These are phyloP conservation scores for Plebejus melissa DNA, from an alignment of 2,888 invertebrate genomes.

Conservation along the genomic window DNA sequence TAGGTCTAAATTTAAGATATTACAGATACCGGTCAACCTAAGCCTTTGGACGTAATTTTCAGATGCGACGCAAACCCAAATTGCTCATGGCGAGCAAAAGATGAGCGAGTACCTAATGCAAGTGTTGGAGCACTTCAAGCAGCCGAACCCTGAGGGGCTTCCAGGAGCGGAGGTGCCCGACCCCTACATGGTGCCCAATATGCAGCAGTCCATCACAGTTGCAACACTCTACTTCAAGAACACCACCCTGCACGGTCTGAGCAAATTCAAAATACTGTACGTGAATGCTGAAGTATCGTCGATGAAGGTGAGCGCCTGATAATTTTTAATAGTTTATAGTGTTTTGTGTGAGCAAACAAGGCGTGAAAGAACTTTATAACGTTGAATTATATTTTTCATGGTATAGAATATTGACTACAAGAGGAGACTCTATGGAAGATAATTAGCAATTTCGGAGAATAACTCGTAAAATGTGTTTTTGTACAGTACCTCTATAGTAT, in stretches of 20 bases:
- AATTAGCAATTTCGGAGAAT: neutral
- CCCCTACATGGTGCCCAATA: conserved; percentile 88
- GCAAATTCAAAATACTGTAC: conserved; percentile 86
- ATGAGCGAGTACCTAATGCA: conserved; percentile 84
- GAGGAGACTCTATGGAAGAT: neutral
- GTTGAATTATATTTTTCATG: too few relatives aligned
- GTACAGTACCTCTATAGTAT: too few relatives aligned
- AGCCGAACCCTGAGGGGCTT: conserved; percentile 88
- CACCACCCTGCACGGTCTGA: conserved; percentile 85
- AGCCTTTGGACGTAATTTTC: neutral
- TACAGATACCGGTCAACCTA: neutral
- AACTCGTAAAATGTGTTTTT: neutral
- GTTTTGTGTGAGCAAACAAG: neutral
- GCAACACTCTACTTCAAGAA: conserved; percentile 84
- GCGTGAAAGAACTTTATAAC: neutral
- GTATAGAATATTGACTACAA: neutral
- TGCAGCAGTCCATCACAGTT: conserved; percentile 84
- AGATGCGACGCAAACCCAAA: conserved; percentile 31
- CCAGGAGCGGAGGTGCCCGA: conserved; percentile 89
- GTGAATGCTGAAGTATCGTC: conserved; percentile 85
- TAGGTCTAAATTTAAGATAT: too few relatives aligned
- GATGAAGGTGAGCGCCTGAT: conserved; percentile 78
- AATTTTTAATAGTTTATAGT: neutral
- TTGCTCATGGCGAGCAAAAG: conserved; percentile 79
- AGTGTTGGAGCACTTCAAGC: conserved; percentile 88